Base-by-base conservation (phyloP, 2,888 invertebrate genomes). In the Catocala sponsa region DNA sequence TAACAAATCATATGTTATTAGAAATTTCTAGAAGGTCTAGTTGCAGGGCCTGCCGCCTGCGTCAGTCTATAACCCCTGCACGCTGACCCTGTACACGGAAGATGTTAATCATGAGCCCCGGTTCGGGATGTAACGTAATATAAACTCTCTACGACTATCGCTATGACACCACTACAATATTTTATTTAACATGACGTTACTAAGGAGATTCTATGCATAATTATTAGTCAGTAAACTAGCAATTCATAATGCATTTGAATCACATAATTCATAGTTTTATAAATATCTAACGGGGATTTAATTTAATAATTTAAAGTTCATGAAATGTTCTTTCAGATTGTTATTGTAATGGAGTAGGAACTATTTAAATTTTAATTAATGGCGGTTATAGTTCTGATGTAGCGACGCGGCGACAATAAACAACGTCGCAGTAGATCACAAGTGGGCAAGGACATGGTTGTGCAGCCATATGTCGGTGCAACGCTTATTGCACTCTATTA, bases 31-130 rank as follows among this genome's bases (percentile, higher is more conserved):
- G 69, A 68, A 77, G 74, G 60, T 70, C 64, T 77, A 78, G 74
- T 74, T 79, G 77, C 77, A 78, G 76, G 74, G 75, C 72, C 76
- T 78, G 82, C 35, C 33, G 10, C 49, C 44, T 13, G 38, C 43
- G 48, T 84, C 84, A 83, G 82, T 79, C 77, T 84, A 76, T 89
- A 91, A 92, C 92, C 92, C 84, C 81, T 81, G 84, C 84, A 83
- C 74, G 82, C 85, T 91, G 92, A 92, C 91, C 92, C 91, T 86
- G 80, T 79, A 85, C 85, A 82, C 91, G 92, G 93, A 93, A 92
- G 92, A 88, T 86, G 88, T 90, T 90, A 91, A 91, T 93, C 91
- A 91, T 80, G 83, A 79, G 78, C 78, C 76, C 76, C 73, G 78
- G 70, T 81, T 76, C 78, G 74, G 77, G 78, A 82, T 81, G 75